phyloP scores from a whole-genome alignment of 1,140 invertebrate genomes.

The Panagrolaimus sp. region DNA sequence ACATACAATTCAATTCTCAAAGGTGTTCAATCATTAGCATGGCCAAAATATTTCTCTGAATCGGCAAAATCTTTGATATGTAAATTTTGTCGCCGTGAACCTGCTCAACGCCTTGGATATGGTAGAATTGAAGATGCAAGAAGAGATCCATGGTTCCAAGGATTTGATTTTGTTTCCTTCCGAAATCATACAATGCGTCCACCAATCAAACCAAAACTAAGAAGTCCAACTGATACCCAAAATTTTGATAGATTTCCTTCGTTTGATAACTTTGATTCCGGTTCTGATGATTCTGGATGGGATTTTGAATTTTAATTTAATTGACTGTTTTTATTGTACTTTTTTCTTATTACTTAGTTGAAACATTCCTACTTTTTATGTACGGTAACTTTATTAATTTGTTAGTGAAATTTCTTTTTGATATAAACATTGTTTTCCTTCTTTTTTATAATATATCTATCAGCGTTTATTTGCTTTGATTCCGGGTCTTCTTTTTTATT shows the following conservation, averaged over 20 bases:
- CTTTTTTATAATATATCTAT: no score
- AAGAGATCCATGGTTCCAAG: conserved; percentile 78
- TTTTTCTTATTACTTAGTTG: no score
- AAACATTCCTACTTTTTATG: no score
- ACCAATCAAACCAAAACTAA: conserved; percentile 67
- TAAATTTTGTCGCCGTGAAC: conserved; percentile 49
- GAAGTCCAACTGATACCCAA: conserved; percentile 44
- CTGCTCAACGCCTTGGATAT: conserved; percentile 53
- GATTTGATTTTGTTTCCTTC: conserved; percentile 98
- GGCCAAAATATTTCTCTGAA: conserved; percentile 52
- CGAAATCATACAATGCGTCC: conserved; percentile 76
- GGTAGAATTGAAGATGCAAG: conserved; percentile 50
- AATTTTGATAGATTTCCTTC: conserved; percentile 53
- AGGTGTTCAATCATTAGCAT: conserved; percentile 79
- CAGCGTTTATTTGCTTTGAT: no score
- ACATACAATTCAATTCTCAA: conserved; percentile 98
- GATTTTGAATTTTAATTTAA: conserved; percentile 46
- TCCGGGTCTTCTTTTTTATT: no score
- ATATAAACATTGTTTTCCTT: no score
- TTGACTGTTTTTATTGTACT: neutral
- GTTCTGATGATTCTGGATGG: conserved; percentile 48
- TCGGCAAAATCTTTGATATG: conserved; percentile 46
- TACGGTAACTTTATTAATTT: no score
- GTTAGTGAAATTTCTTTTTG: no score
- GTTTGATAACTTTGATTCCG: conserved; percentile 47